A percentile compares a stretch with the other conserved stretches of the same genome.
These are phyloP conservation scores for Ephestia elutella DNA, from an alignment of 1,140 invertebrate species.

Conservation along the genomic window DNA sequence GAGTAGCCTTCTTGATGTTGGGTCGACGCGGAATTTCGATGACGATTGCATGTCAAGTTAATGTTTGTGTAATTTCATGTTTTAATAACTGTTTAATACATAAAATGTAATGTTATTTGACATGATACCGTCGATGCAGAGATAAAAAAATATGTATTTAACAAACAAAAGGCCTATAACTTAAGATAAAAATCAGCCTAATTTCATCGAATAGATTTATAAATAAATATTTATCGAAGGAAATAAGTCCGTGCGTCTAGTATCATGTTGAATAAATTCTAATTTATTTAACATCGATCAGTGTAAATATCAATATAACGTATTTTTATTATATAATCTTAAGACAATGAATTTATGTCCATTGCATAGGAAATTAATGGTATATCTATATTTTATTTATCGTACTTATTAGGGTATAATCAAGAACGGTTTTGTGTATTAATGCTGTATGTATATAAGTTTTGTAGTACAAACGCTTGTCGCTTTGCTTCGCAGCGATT, in stretches of 20 bases:
- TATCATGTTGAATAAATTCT: slow-evolving; percentile 13
- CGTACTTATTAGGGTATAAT: slow-evolving; percentile 39
- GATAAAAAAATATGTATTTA: neutral
- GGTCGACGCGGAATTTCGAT: slow-evolving; percentile 26
- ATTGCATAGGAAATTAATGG: slow-evolving; percentile 38
- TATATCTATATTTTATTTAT: slow-evolving; percentile 48
- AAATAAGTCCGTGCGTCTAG: slow-evolving; percentile 1
- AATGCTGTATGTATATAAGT: slow-evolving; percentile 44
- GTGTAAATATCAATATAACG: slow-evolving; percentile 27
- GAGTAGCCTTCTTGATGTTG: neutral
- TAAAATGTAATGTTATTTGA: slow-evolving; percentile 16
- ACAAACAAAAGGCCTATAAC: neutral
- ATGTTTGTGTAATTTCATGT: slow-evolving; percentile 33
- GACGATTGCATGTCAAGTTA: slow-evolving; percentile 47
- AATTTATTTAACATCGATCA: slow-evolving; percentile 23
- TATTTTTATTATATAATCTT: slow-evolving; percentile 35
- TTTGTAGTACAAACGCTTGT: slow-evolving; percentile 43
- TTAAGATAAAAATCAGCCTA: neutral
- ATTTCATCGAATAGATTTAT: slow-evolving; percentile 1
- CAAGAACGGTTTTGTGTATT: slow-evolving; percentile 42
- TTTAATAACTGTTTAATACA: slow-evolving; percentile 20
- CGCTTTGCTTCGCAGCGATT: slow-evolving; percentile 51
- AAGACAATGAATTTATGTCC: slow-evolving; percentile 44
- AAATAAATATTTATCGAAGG: slow-evolving; percentile 1
- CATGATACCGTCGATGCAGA: slow-evolving; percentile 6